Conservation (phyloP, 2,113 vertebrate species). For the Chlamydotis undulata region DNA sequence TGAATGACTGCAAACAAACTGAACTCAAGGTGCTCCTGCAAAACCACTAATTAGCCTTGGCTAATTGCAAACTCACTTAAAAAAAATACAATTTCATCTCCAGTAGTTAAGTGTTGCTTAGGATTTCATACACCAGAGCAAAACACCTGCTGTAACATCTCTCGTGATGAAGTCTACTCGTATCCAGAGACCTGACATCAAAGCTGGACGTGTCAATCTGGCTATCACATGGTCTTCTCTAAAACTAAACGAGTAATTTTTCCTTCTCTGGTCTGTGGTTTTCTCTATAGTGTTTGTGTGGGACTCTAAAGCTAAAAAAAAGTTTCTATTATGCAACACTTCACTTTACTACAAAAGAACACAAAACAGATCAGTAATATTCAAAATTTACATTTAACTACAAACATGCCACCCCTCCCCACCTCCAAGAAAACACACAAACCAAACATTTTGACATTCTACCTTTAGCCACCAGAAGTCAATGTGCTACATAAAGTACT, state of each 20-base stretch:
- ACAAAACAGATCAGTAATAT: neutral
- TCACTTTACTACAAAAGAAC: neutral
- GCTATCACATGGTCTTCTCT: neutral
- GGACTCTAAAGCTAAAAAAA: neutral
- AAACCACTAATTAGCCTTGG: neutral
- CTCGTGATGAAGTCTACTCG: neutral
- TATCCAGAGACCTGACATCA: neutral
- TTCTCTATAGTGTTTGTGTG: neutral
- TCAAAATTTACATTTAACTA: neutral
- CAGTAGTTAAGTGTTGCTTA: neutral
- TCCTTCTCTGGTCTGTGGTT: neutral
- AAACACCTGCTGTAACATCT: neutral
- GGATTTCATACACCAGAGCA: neutral
- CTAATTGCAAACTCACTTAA: neutral
- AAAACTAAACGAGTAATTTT: neutral
- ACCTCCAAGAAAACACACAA: fast-evolving
- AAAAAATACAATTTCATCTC: neutral
- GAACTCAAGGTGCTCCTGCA: neutral
- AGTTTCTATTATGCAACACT: neutral
- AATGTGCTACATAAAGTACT: neutral
- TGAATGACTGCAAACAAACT: neutral
- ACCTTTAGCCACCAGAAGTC: neutral
- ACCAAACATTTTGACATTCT: neutral
- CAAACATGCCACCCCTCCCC: neutral
- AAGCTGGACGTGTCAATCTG: neutral